These are phyloP conservation scores for Agriotes lineatus DNA, from an alignment of 2,888 invertebrate genomes.

Conservation along the genomic window DNA sequence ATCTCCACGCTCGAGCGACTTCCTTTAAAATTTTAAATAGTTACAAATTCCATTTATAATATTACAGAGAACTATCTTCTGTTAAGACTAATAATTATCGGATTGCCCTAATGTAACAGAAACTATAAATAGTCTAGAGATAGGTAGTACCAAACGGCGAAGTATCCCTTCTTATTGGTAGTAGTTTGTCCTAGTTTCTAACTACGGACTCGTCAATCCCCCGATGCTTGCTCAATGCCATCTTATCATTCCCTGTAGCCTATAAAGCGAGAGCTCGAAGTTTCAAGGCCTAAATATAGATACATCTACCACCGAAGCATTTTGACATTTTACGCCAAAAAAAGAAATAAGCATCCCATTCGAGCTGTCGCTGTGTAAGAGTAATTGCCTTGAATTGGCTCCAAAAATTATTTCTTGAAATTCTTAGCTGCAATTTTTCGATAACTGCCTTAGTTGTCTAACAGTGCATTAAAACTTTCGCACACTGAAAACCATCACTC, in stretches of 20 bases:
- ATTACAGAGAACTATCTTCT: too few relatives aligned
- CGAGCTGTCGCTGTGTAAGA: background rate
- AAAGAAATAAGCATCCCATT: conserved; percentile 7
- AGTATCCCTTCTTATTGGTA: background rate
- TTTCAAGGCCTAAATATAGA: conserved; percentile 9
- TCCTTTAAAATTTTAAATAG: too few relatives aligned
- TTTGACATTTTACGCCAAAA: conserved; percentile 4
- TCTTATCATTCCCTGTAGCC: conserved; percentile 15
- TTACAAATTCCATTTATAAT: too few relatives aligned
- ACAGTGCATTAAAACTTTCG: too few relatives aligned
- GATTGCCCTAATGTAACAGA: too few relatives aligned
- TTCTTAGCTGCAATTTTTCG: too few relatives aligned
- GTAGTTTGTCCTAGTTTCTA: conserved; percentile 19
- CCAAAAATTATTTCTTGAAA: conserved; percentile 1
- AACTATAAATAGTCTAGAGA: too few relatives aligned
- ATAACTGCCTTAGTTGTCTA: too few relatives aligned
- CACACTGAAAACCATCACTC: too few relatives aligned
- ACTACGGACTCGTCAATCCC: conserved; percentile 4
- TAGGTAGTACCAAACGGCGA: too few relatives aligned
- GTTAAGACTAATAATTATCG: too few relatives aligned
- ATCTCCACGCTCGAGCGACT: too few relatives aligned
- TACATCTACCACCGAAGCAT: conserved; percentile 11
- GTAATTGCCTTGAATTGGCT: background rate
- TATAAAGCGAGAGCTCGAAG: conserved; percentile 8
- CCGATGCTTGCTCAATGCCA: background rate